Evolutionary conservation across 1,140 invertebrate species (phyloP).

Genomic region (Drosophila arawakana): DNA sequence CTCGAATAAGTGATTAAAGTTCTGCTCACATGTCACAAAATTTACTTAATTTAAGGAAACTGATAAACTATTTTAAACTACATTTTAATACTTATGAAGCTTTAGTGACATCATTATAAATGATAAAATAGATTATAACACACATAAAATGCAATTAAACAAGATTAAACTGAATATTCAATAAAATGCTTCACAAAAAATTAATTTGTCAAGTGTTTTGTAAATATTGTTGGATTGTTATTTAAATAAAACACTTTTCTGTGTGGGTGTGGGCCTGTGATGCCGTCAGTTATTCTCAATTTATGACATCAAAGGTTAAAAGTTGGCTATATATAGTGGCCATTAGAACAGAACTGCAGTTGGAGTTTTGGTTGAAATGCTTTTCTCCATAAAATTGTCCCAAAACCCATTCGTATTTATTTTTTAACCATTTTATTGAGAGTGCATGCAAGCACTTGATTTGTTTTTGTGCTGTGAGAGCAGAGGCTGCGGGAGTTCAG

Average conservation of each 20-base stretch:
- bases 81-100: no score
- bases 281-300: conserved; percentile 64
- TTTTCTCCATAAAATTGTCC: background rate
- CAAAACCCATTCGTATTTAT: conserved; percentile 7
- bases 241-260: conserved; percentile 62
- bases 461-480: conserved; percentile 1
- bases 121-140: background rate
- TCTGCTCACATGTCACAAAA: background rate
- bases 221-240: conserved; percentile 75
- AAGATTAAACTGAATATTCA: background rate
- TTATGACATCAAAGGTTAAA: conserved; percentile 72
- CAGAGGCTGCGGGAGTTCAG: conserved; percentile 17
- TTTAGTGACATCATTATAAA: background rate
- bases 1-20: background rate
- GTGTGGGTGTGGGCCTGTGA: conserved; percentile 10
- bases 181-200: conserved; percentile 32
- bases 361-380: conserved; percentile 10
- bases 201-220: conserved; percentile 71
- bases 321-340: conserved; percentile 44
- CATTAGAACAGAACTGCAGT: conserved; percentile 25
- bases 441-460: background rate
- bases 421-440: conserved; percentile 25
- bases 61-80: no score
- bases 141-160: background rate
- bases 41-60: no score